Percentiles rank a stretch among this genome's conserved stretches.
These are phyloP conservation scores for Enteromius anoplus DNA, from an alignment of 2,797 vertebrate species.

Conservation along the genomic window DNA sequence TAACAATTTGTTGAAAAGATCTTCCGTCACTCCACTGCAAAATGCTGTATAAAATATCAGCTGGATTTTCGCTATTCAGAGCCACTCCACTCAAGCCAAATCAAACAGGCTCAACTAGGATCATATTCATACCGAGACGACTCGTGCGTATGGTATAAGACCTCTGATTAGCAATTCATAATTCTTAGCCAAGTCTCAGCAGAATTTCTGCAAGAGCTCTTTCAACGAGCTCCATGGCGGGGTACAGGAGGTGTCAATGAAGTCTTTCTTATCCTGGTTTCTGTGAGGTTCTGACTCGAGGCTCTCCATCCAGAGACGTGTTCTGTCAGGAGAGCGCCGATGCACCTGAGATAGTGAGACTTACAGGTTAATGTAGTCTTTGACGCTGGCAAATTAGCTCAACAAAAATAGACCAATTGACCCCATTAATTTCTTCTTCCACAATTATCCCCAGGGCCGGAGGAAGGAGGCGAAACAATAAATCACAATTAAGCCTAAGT, in stretches of 20 bases:
- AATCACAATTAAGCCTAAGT: conserved; percentile 63
- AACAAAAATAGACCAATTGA: conserved; percentile 59
- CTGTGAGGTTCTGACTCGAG: neutral
- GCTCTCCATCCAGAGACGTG: neutral
- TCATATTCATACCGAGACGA: conserved; percentile 17
- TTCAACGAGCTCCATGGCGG: neutral
- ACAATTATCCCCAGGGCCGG: conserved; percentile 56
- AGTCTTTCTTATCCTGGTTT: conserved; percentile 15
- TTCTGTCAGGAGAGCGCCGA: neutral
- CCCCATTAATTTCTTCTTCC: conserved; percentile 60
- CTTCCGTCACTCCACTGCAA: neutral
- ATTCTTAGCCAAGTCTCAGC: conserved; percentile 23
- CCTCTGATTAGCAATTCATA: conserved; percentile 28
- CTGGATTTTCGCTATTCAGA: conserved; percentile 1
- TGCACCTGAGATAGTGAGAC: conserved; percentile 44
- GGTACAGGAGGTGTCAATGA: conserved; percentile 5
- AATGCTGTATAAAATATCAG: neutral
- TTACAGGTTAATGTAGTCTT: conserved; percentile 59
- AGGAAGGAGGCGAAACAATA: conserved; percentile 51
- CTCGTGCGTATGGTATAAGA: neutral
- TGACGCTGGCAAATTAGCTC: conserved; percentile 54
- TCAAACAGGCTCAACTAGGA: conserved; percentile 14
- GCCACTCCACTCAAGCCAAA: neutral
- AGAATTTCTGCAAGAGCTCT: conserved; percentile 20
- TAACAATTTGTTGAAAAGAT: neutral